Evolutionary conservation across 2,888 invertebrate genomes (phyloP).

Genomic region (Protodeltote pygarga): DNA sequence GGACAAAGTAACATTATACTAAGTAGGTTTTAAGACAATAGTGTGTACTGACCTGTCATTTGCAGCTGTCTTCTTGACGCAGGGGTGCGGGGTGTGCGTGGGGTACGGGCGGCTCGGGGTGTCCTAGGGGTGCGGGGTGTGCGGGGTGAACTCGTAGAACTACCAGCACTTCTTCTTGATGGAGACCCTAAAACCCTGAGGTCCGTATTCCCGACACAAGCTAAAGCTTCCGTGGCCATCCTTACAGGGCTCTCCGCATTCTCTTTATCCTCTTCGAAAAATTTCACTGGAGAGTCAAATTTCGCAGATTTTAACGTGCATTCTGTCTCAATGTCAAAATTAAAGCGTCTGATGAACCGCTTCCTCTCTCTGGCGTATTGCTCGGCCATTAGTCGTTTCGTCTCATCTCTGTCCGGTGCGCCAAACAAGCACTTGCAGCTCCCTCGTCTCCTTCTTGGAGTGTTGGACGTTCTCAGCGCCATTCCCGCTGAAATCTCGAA

Average conservation of each 20-base stretch:
- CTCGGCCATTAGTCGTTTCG: conserved; percentile 86
- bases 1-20: conserved; percentile 14
- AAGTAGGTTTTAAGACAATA: conserved; percentile 26
- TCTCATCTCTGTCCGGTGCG: conserved; percentile 86
- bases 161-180: conserved; percentile 67
- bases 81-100: conserved; percentile 80
- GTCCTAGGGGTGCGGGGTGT: conserved; percentile 77
- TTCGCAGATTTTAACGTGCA: conserved; percentile 73
- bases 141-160: conserved; percentile 73
- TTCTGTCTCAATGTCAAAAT: conserved; percentile 86
- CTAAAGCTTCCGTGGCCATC: conserved; percentile 73
- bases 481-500: conserved; percentile 74
- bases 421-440: conserved; percentile 88
- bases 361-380: conserved; percentile 86
- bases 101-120: conserved; percentile 78
- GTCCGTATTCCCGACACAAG: conserved; percentile 79
- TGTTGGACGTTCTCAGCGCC: conserved; percentile 73
- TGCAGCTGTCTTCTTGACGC: conserved; percentile 84
- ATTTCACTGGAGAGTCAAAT: conserved; percentile 80
- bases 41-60: conserved; percentile 80
- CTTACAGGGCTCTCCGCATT: conserved; percentile 70
- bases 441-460: conserved; percentile 76
- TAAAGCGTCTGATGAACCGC: conserved; percentile 87
- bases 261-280: conserved; percentile 77
- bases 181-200: conserved; percentile 77